Evolutionary conservation across 1,140 invertebrate genomes (phyloP), one percentile per base, ranked within the genome.

Genomic region (Drosophila subobscura): DNA sequence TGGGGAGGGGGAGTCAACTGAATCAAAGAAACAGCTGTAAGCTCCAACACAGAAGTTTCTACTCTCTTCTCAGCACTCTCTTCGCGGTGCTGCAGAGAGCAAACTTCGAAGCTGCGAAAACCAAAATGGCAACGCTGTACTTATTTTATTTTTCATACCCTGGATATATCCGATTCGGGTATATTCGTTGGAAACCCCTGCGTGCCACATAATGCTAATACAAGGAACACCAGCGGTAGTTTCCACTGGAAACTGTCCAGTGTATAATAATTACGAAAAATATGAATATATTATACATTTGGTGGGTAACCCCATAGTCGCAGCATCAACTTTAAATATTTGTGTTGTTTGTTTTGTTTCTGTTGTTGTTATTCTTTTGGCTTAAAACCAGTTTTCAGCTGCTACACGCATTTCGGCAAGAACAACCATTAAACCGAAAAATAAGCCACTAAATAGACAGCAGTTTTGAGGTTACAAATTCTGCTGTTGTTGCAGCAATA

Each of bases 381-480:
- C 67, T 53, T 57, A 68, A 81, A 86, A 86, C 81, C 77, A 37
- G 81, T 86, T 86, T 80, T 56, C 33, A 64, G 61, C 50, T 64
- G 71, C 44, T 45, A 42, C 70, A 77, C 79, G 79, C 70, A 77
- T 66, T 76, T 61, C 42, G 58, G 57, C 66, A 67, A 42, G 50
- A 68, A 47, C 50, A 79, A 68, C 52, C 66, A 81, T 76, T 81
- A 72, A 81, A 59, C 75, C 58, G 20, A 76, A 66, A 79, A 76
- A 72, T 64, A 73, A 78, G 57, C 74, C 73, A 57, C 58, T 33
- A 60, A 73, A 77, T 72, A 77, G 58, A 61, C 58, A 71, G 67
- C 72, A 71, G 47, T 42, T 79, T 78, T 76, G 72, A 79, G 80
- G 80, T 83, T 83, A 85, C 64, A 70, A 85, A 76, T 72, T 81